Evolutionary conservation across 2,888 invertebrate genomes (phyloP), one percentile per base, ranked within the genome.

Genomic region (Pyrrhosoma nymphula): DNA sequence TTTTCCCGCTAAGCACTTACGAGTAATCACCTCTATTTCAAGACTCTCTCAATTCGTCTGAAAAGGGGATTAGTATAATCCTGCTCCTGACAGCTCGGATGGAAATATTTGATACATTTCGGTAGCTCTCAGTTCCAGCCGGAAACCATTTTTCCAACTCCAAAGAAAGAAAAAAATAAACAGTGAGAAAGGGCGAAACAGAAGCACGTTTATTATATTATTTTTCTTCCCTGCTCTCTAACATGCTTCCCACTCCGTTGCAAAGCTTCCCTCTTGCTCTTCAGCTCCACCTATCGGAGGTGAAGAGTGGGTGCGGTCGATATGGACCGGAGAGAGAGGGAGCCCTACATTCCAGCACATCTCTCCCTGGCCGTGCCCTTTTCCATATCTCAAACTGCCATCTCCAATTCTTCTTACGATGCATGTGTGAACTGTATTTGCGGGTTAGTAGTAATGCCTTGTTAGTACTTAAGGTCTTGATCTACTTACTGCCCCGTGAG

Each of bases 91-190:
- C 82, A 82, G 82, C 82, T 12, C 16, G 82, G 82, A 35, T 82
- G 35, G 82, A 82, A 82, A 82, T 82, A 82, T 82, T 82, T 82
- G 82, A 82, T 82, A 35, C 82, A 82, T 82, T 82, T 82, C 82
- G 82, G 82, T 30, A 82, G 82, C 82, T 82, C 82, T 82, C 35
- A 12, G 82, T 35, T 82, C 35, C 82, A 82, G 82, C 35, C 82
- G 82, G 82, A 82, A 82, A 35, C 82, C 82, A 82, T 82, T 82
- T 82, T 82, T 82, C 82, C 69, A 10, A 10, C 69, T 12, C 69
- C 26, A 20, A 26, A 60, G 60, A 60, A 60, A 12, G 60, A 20
- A 20, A 47, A 47, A 47, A 47, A 47, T 47, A n/a, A 16, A 56
- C 56, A 12, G 69, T 69, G 69, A 69, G 82, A 14, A 18, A 18